These are phyloP conservation scores for Dromas ardeola DNA, from an alignment of 2,113 vertebrate species.

Conservation along the genomic window DNA sequence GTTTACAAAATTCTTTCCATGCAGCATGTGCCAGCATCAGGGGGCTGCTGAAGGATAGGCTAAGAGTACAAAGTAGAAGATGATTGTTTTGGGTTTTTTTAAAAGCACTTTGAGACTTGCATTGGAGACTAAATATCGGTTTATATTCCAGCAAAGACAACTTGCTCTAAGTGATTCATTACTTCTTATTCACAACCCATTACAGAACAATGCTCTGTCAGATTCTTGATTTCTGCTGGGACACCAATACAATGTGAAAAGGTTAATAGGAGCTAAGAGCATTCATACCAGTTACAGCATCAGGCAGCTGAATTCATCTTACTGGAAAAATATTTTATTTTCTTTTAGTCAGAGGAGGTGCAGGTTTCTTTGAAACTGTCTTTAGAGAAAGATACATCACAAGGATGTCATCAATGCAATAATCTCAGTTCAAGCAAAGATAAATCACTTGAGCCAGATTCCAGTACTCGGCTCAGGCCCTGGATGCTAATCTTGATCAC, in stretches of 20 bases:
- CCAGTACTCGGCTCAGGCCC: neutral
- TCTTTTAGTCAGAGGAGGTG: neutral
- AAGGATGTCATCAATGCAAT: neutral
- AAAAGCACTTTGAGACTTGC: neutral
- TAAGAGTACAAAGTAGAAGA: neutral
- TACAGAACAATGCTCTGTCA: neutral
- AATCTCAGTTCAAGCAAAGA: neutral
- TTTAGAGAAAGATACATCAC: neutral
- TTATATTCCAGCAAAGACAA: neutral
- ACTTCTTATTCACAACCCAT: neutral
- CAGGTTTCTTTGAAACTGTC: neutral
- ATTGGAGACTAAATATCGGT: neutral
- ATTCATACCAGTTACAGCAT: neutral
- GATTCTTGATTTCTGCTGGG: conserved; percentile 3
- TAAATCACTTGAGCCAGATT: neutral
- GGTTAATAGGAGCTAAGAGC: neutral
- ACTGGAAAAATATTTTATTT: neutral
- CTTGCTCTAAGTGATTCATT: neutral
- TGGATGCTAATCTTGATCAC: neutral
- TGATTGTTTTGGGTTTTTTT: neutral
- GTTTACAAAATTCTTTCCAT: neutral
- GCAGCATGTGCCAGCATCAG: neutral
- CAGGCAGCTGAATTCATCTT: neutral
- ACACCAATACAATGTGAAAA: neutral
- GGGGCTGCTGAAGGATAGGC: neutral